phyloP scores from a whole-genome alignment of 2,797 vertebrate species.

The Gobio occitaniae region DNA sequence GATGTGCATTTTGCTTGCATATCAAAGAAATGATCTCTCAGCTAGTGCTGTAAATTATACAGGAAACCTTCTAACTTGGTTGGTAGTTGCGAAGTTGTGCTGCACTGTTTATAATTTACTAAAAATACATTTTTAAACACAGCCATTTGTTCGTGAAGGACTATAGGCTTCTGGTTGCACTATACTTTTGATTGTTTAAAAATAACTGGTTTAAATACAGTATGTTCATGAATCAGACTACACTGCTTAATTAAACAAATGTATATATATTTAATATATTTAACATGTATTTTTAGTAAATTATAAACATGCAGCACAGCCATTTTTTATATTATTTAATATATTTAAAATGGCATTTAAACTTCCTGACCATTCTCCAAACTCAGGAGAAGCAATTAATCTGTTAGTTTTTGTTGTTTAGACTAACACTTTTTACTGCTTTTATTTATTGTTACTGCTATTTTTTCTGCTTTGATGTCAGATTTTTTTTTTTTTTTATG shows the following conservation, averaged over 20 bases:
- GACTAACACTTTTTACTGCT: background rate
- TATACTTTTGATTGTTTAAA: background rate
- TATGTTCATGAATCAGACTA: no score
- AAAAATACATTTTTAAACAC: background rate
- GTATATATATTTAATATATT: no score
- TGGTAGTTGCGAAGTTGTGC: background rate
- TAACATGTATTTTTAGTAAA: no score
- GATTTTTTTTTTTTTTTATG: background rate
- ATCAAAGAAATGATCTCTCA: background rate
- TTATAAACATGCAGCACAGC: no score
- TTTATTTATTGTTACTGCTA: background rate
- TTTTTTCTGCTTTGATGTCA: slow-evolving; percentile 3
- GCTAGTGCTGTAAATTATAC: slow-evolving; percentile 11
- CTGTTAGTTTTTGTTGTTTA: background rate
- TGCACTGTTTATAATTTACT: background rate
- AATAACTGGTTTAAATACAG: no score
- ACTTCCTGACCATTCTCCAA: background rate
- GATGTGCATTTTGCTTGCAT: background rate
- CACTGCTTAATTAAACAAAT: no score
- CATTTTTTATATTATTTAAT: no score
- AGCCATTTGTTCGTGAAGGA: background rate
- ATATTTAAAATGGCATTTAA: background rate
- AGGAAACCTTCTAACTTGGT: background rate
- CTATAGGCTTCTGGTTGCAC: background rate
- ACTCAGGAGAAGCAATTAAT: background rate